phyloP scores from a whole-genome alignment of 2,113 vertebrate genomes.

The Brachyhypopomus gauderio region DNA sequence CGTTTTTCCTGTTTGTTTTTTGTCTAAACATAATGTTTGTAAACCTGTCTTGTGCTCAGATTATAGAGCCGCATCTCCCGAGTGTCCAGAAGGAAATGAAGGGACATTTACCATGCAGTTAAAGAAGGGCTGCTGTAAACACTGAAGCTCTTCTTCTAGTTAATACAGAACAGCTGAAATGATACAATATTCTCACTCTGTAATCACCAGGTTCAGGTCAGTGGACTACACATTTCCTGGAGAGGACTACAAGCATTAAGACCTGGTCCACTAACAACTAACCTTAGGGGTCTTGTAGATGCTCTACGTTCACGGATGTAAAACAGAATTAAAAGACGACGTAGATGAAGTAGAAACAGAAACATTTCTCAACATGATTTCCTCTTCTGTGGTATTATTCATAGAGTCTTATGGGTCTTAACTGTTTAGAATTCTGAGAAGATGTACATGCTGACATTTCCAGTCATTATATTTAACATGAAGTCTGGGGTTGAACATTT shows the following conservation, averaged over 20 bases:
- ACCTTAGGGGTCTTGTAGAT: too few relatives aligned
- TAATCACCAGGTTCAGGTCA: slow-evolving; percentile 26
- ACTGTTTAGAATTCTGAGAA: too few relatives aligned
- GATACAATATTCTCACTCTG: not conserved
- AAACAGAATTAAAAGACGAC: too few relatives aligned
- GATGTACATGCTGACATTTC: too few relatives aligned
- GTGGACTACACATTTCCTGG: slow-evolving; percentile 1
- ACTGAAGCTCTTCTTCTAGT: not conserved
- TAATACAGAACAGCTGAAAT: not conserved
- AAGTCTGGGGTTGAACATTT: not conserved
- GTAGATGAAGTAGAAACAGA: too few relatives aligned
- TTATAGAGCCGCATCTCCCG: slow-evolving; percentile 65
- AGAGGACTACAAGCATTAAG: not conserved
- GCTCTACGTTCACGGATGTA: too few relatives aligned
- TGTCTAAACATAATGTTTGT: not conserved
- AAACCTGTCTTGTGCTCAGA: slow-evolving; percentile 48
- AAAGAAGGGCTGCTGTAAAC: not conserved
- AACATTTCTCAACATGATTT: too few relatives aligned
- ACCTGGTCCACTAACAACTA: not conserved
- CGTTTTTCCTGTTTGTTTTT: too few relatives aligned
- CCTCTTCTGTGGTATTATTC: too few relatives aligned
- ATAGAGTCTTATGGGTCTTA: too few relatives aligned
- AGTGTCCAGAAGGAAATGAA: slow-evolving; percentile 65
- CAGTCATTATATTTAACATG: not conserved
- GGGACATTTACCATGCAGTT: not conserved